These are phyloP conservation scores for Daubentonia madagascariensis DNA, from an alignment of 2,113 vertebrate genomes.

Conservation along the genomic window DNA sequence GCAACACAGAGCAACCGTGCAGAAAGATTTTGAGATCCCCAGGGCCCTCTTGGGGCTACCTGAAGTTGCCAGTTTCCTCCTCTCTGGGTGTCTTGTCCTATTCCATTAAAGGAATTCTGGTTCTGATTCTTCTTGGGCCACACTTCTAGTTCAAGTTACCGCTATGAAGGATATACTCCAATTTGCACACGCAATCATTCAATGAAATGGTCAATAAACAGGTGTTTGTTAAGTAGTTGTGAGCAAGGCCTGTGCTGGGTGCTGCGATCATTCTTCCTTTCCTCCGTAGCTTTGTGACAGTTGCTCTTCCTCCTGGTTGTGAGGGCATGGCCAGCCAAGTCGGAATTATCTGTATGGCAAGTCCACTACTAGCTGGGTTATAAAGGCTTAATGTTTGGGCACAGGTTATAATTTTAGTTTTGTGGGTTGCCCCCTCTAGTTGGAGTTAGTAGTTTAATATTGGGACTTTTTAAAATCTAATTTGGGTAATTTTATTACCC, in stretches of 20 bases:
- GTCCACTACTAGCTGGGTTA: background rate
- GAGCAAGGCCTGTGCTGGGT: background rate
- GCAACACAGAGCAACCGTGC: background rate
- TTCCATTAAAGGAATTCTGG: background rate
- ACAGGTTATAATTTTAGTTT: background rate
- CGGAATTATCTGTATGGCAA: background rate
- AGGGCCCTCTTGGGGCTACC: background rate
- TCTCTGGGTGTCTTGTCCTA: background rate
- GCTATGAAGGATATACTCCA: background rate
- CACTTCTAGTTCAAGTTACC: background rate
- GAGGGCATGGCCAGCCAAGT: background rate
- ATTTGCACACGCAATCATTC: background rate
- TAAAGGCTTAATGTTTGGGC: background rate
- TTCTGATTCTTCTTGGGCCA: background rate
- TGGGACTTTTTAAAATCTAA: background rate
- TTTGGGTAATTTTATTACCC: too few relatives aligned
- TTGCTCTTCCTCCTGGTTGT: background rate
- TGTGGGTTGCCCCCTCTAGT: background rate
- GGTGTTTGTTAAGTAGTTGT: background rate
- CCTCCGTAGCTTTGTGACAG: background rate
- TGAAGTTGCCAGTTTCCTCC: background rate
- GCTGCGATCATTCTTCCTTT: fast-evolving
- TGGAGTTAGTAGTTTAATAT: background rate
- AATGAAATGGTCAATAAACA: background rate
- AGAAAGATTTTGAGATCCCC: background rate